These are phyloP conservation scores for Agelastica alni DNA, from an alignment of 2,888 invertebrate species.

Conservation along the genomic window DNA sequence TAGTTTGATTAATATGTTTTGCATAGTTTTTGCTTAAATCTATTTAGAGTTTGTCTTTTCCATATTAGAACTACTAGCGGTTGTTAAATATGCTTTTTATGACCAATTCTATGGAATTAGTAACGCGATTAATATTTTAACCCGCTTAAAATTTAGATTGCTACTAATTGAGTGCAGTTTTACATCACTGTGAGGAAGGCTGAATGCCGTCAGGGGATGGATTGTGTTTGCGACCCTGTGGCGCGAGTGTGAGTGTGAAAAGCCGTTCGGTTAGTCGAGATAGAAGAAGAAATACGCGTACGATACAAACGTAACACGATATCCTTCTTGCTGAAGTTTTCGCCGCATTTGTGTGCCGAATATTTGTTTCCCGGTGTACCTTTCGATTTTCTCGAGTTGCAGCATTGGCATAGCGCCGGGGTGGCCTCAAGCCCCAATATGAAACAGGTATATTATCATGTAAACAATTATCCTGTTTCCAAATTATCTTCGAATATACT, in stretches of 20 bases:
- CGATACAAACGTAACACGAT: slow-evolving; percentile 19
- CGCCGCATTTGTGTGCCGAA: slow-evolving; percentile 21
- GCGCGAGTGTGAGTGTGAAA: slow-evolving; percentile 23
- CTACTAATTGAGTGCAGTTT: slow-evolving; percentile 14
- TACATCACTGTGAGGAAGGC: neutral
- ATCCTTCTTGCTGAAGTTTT: slow-evolving; percentile 28
- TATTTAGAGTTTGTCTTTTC: too few relatives aligned
- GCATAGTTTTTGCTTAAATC: too few relatives aligned
- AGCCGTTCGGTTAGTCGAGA: slow-evolving; percentile 32
- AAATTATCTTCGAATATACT: too few relatives aligned
- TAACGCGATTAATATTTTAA: too few relatives aligned
- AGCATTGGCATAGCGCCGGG: slow-evolving; percentile 18
- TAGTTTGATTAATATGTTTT: too few relatives aligned
- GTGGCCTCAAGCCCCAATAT: neutral
- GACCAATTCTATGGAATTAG: too few relatives aligned
- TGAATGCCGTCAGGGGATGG: slow-evolving; percentile 12
- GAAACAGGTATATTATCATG: too few relatives aligned
- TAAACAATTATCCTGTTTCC: too few relatives aligned
- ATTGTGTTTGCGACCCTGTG: slow-evolving; percentile 15
- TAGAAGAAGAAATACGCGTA: neutral
- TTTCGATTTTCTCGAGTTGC: slow-evolving; percentile 27
- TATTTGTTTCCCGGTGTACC: slow-evolving; percentile 25
- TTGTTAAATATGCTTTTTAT: too few relatives aligned
- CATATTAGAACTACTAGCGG: too few relatives aligned
- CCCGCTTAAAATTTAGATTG: too few relatives aligned